phyloP scores from a whole-genome alignment of 2,113 vertebrate genomes.

The Speoplatyrhinus poulsoni region DNA sequence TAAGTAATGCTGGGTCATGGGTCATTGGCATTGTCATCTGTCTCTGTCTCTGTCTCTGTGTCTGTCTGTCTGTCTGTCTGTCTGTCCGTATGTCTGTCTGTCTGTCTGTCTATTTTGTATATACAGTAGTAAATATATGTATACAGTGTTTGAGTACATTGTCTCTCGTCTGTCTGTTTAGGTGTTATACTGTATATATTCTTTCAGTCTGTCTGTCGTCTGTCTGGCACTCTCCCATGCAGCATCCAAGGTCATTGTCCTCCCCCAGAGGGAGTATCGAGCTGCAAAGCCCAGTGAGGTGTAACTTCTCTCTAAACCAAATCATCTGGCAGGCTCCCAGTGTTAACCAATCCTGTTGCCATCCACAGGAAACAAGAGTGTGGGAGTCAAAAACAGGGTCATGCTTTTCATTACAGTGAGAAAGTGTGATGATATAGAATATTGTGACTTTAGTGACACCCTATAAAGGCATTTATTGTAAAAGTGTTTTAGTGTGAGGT shows the following conservation, averaged over 20 bases:
- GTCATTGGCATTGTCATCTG: constrained; percentile 36
- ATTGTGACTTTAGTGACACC: no score
- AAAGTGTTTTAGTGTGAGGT: no score
- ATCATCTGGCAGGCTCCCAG: not conserved
- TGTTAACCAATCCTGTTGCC: not conserved
- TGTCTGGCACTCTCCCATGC: constrained; percentile 1
- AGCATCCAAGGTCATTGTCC: constrained; percentile 9
- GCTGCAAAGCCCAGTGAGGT: constrained; percentile 48
- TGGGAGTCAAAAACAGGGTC: no score
- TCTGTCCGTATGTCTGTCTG: not conserved
- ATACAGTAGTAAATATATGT: no score
- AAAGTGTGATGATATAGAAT: no score
- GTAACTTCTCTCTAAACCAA: constrained; percentile 36
- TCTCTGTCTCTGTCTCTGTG: not conserved
- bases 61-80: not conserved
- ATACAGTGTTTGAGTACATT: no score
- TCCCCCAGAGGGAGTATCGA: constrained; percentile 48
- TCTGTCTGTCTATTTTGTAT: no score
- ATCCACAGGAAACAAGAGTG: no score
- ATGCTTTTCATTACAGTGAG: no score
- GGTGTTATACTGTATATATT: not conserved
- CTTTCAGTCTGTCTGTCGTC: not conserved
- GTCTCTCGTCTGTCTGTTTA: constrained; percentile 11
- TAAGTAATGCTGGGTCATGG: constrained; percentile 59
- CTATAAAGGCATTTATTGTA: no score